Conservation (phyloP, 2,113 vertebrate species). For the Meleagris gallopavo region DNA sequence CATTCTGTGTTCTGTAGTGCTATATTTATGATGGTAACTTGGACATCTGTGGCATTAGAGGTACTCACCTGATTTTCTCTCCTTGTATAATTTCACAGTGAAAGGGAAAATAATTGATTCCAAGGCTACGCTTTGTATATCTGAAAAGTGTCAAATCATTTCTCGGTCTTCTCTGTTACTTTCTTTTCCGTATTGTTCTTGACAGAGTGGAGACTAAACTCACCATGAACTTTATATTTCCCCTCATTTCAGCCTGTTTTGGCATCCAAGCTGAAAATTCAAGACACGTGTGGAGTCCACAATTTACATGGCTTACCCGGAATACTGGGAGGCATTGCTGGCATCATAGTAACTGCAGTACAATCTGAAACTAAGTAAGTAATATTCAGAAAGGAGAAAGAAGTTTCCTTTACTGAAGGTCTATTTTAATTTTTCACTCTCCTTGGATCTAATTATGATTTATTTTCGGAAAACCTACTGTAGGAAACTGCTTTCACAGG, state of each 20-base stretch:
- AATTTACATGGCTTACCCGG: conserved; percentile 97
- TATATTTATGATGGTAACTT: background rate
- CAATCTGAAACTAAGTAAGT: conserved; percentile 65
- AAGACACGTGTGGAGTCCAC: conserved; percentile 96
- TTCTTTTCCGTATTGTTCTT: background rate
- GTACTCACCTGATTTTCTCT: background rate
- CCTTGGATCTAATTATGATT: background rate
- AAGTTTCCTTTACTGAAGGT: background rate
- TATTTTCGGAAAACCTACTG: background rate
- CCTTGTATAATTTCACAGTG: background rate
- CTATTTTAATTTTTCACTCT: background rate
- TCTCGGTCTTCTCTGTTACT: background rate
- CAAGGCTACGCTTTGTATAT: background rate
- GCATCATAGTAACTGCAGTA: conserved; percentile 82
- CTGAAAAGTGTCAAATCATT: background rate
- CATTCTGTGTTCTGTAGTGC: background rate
- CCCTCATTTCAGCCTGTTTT: conserved; percentile 85
- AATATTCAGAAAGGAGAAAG: background rate
- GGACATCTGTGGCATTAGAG: background rate
- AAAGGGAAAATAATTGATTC: background rate
- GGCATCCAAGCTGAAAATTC: conserved; percentile 86
- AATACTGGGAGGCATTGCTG: conserved; percentile 87
- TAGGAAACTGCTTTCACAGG: too few relatives aligned
- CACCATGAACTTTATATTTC: background rate
- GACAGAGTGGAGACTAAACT: background rate